Conservation (phyloP, 2,113 vertebrate genomes). For the Microtus ochrogaster region DNA sequence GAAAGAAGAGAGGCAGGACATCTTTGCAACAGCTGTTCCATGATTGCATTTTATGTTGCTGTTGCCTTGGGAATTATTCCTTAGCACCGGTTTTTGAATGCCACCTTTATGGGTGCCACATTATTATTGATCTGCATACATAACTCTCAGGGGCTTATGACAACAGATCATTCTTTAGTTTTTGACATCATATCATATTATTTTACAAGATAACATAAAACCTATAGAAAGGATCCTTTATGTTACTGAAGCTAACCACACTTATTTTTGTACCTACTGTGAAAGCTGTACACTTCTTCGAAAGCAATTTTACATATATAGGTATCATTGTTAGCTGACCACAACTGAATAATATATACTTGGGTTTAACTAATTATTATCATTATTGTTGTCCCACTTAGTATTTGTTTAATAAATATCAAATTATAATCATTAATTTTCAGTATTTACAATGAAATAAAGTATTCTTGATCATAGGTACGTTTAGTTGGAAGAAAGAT, state of each 20-base stretch:
- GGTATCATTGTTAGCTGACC: neutral
- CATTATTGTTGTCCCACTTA: neutral
- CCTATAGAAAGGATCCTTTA: neutral
- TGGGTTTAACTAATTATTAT: neutral
- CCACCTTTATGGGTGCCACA: neutral
- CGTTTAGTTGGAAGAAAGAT: neutral
- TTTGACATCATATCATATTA: neutral
- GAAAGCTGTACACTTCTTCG: neutral
- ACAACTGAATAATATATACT: neutral
- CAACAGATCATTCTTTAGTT: neutral
- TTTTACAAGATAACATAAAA: neutral
- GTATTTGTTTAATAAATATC: neutral
- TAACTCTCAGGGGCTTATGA: neutral
- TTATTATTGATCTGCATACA: neutral
- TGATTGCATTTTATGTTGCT: fast-evolving
- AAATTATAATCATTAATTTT: neutral
- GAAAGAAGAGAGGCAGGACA: too few species aligned
- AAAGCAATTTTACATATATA: neutral
- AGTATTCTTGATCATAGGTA: neutral
- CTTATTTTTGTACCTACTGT: neutral
- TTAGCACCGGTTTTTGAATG: neutral
- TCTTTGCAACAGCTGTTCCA: neutral
- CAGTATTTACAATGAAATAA: neutral
- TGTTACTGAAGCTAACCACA: neutral
- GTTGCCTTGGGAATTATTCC: neutral